Evolutionary conservation across 2,797 vertebrate species (phyloP).

Genomic region (Sparidentex hasta): DNA sequence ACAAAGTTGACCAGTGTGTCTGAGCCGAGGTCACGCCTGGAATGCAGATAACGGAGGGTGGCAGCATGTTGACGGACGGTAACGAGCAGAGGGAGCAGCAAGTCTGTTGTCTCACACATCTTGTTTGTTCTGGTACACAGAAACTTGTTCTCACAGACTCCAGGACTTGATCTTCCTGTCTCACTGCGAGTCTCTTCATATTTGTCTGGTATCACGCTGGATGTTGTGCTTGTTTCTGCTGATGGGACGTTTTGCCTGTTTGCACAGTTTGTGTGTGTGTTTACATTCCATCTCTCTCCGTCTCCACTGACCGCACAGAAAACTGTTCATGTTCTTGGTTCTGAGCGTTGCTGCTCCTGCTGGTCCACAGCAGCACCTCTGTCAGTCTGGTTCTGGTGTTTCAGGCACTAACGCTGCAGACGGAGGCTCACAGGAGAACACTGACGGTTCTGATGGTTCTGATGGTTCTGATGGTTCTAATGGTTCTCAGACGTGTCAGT

Average conservation of each 20-base stretch:
- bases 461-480: background rate
- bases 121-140: conserved; percentile 30
- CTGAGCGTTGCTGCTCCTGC: conserved; percentile 4
- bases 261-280: conserved; percentile 28
- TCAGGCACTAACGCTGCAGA: background rate
- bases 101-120: conserved; percentile 17
- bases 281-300: conserved; percentile 41
- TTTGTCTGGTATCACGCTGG: background rate
- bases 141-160: conserved; percentile 16
- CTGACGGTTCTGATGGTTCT: background rate
- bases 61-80: conserved; percentile 52
- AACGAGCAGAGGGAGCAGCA: conserved; percentile 37
- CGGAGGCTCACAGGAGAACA: background rate
- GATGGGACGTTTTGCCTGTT: conserved; percentile 24
- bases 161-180: background rate
- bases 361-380: conserved; percentile 8
- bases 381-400: conserved; percentile 2
- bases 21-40: conserved; percentile 56
- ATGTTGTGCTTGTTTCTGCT: conserved; percentile 8
- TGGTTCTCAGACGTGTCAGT: background rate
- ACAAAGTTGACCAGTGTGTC: conserved; percentile 14
- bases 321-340: conserved; percentile 30
- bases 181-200: background rate
- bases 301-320: conserved; percentile 5
- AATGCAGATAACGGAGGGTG: conserved; percentile 54